Evolutionary conservation across 2,797 vertebrate genomes (phyloP).

Genomic region (Neopelma chrysocephalum): DNA sequence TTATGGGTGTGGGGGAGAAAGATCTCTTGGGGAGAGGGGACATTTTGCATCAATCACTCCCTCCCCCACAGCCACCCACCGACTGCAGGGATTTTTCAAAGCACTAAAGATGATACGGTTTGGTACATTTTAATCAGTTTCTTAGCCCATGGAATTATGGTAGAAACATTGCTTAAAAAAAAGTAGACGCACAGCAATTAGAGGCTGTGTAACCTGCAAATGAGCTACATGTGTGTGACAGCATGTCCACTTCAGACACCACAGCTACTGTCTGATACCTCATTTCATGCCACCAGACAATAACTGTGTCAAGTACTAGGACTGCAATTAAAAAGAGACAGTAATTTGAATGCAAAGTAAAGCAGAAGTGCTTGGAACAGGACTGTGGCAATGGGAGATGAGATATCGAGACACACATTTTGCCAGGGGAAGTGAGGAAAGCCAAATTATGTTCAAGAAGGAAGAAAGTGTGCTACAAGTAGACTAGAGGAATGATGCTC

Average conservation of each 20-base stretch:
- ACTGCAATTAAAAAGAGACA: background rate
- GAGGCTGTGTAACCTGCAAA: background rate
- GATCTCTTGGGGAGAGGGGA: conserved; percentile 63
- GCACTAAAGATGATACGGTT: background rate
- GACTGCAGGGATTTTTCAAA: conserved; percentile 62
- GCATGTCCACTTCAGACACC: background rate
- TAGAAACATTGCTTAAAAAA: background rate
- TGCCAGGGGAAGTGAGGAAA: background rate
- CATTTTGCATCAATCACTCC: conserved; percentile 66
- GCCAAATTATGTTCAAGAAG: background rate
- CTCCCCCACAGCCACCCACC: conserved; percentile 64
- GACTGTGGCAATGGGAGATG: background rate
- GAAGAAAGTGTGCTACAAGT: background rate
- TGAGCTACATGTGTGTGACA: background rate
- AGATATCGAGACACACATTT: background rate
- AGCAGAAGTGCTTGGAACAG: background rate
- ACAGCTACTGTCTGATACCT: background rate
- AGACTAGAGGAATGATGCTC: background rate
- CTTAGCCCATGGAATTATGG: background rate
- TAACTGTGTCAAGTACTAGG: background rate
- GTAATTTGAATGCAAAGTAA: background rate
- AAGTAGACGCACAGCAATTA: background rate
- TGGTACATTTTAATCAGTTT: conserved; percentile 53
- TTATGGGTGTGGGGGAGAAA: conserved; percentile 59
- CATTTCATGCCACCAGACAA: background rate